These are phyloP conservation scores for Siniperca chuatsi DNA, from an alignment of 2,113 vertebrate genomes.

Conservation along the genomic window DNA sequence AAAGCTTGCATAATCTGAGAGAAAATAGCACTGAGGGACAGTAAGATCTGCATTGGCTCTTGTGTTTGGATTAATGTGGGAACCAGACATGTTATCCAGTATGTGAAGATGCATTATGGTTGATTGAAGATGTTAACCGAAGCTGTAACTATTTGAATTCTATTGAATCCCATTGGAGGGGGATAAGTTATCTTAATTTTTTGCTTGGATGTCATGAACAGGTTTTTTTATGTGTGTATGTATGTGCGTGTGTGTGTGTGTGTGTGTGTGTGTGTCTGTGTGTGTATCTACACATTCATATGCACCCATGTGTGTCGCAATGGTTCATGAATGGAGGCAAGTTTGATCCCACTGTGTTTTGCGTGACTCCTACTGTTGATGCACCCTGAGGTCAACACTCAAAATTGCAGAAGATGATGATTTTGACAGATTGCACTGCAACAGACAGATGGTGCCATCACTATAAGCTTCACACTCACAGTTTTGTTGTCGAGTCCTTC, in stretches of 20 bases:
- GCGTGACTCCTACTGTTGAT: slow-evolving; percentile 13
- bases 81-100: neutral
- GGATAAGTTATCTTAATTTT: neutral
- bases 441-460: slow-evolving; percentile 38
- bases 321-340: slow-evolving; percentile 11
- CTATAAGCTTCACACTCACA: neutral
- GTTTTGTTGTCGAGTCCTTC: slow-evolving; percentile 2
- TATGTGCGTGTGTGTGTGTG: neutral
- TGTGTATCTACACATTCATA: neutral
- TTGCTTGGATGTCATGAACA: neutral
- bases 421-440: slow-evolving; percentile 23
- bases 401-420: slow-evolving; percentile 49
- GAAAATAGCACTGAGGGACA: slow-evolving; percentile 4
- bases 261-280: neutral
- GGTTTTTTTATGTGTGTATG: neutral
- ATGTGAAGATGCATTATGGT: neutral
- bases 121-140: neutral
- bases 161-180: neutral
- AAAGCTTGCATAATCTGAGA: slow-evolving; percentile 32
- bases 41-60: neutral
- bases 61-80: slow-evolving; percentile 14
- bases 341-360: slow-evolving; percentile 30
- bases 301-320: neutral
- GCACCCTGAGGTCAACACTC: slow-evolving; percentile 35
- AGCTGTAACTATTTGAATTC: neutral